These are phyloP conservation scores for Glandiceps talaboti DNA, from an alignment of 53 echinoderm and acorn worm species.

Conservation along the genomic window DNA sequence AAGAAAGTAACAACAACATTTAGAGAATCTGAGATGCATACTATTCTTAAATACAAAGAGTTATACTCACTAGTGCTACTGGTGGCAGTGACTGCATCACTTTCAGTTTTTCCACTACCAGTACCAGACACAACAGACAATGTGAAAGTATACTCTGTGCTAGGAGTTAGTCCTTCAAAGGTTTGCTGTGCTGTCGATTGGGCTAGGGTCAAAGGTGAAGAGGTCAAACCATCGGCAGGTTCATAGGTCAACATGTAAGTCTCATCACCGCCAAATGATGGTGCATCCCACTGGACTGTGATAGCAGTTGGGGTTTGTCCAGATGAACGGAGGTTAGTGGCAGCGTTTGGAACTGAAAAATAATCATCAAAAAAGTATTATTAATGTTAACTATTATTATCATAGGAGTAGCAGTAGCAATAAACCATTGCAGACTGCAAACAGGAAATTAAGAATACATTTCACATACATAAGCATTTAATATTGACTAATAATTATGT, in stretches of 20 bases:
- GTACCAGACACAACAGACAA: conserved; percentile 23
- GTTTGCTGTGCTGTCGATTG: conserved; percentile 6
- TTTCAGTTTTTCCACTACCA: conserved; percentile 1
- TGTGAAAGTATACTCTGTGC: conserved; percentile 12
- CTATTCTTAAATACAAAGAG: too few species aligned
- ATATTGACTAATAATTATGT: too few species aligned
- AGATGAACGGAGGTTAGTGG: conserved; percentile 10
- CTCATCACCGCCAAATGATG: conserved; percentile 60
- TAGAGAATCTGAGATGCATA: too few species aligned
- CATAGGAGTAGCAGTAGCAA: too few species aligned
- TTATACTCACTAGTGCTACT: conserved; percentile 12
- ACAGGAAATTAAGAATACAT: too few species aligned
- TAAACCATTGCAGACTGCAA: too few species aligned
- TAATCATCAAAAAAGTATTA: background rate
- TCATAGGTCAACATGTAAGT: conserved; percentile 34
- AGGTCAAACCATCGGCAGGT: conserved; percentile 34
- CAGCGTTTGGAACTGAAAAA: conserved; percentile 19
- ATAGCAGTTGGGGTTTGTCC: conserved; percentile 15
- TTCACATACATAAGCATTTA: too few species aligned
- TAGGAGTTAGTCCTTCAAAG: conserved; percentile 21
- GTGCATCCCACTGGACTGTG: conserved; percentile 24
- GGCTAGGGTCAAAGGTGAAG: conserved; percentile 22
- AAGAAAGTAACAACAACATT: too few species aligned
- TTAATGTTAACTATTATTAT: too few species aligned
- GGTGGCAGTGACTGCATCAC: background rate